Evolutionary conservation across 2,888 invertebrate genomes (phyloP).

Genomic region (Panzeria rudis): DNA sequence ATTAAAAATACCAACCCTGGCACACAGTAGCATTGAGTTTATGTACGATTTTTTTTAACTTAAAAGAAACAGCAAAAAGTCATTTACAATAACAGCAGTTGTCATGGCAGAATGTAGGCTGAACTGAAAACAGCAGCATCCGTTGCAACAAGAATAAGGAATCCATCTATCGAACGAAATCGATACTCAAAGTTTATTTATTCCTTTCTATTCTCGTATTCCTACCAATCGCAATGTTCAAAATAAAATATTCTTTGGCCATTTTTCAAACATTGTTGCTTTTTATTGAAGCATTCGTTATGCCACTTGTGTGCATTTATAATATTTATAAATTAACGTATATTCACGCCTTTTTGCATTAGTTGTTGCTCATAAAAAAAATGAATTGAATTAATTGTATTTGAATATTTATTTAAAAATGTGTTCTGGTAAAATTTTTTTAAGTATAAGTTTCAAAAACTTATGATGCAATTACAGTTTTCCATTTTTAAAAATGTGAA

Average conservation of each 20-base stretch:
- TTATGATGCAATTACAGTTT: slow-evolving; percentile 30
- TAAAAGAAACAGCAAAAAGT: slow-evolving; percentile 1
- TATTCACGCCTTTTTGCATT: slow-evolving; percentile 58
- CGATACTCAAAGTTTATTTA: slow-evolving; percentile 8
- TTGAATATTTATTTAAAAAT: slow-evolving; percentile 73
- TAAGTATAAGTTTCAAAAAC: not conserved
- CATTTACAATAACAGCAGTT: slow-evolving; percentile 33
- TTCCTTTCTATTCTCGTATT: not conserved
- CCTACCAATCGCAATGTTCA: slow-evolving; percentile 18
- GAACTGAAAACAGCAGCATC: slow-evolving; percentile 24
- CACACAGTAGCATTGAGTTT: slow-evolving; percentile 44
- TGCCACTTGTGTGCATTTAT: slow-evolving; percentile 49
- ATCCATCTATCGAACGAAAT: slow-evolving; percentile 11
- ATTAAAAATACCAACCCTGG: slow-evolving; percentile 39
- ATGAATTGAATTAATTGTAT: slow-evolving; percentile 65
- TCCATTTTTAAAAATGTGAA: slow-evolving; percentile 21
- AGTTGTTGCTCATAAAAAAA: slow-evolving; percentile 58
- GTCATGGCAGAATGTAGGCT: slow-evolving; percentile 31
- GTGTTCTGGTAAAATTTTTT: slow-evolving; percentile 62
- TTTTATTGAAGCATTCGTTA: slow-evolving; percentile 40
- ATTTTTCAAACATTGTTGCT: slow-evolving; percentile 22
- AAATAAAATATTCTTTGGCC: slow-evolving; percentile 8
- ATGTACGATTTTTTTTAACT: not conserved
- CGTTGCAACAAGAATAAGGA: slow-evolving; percentile 32
- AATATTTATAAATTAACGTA: slow-evolving; percentile 24